Evolutionary conservation across 2,797 vertebrate genomes (phyloP).

Genomic region (Spea hammondii): DNA sequence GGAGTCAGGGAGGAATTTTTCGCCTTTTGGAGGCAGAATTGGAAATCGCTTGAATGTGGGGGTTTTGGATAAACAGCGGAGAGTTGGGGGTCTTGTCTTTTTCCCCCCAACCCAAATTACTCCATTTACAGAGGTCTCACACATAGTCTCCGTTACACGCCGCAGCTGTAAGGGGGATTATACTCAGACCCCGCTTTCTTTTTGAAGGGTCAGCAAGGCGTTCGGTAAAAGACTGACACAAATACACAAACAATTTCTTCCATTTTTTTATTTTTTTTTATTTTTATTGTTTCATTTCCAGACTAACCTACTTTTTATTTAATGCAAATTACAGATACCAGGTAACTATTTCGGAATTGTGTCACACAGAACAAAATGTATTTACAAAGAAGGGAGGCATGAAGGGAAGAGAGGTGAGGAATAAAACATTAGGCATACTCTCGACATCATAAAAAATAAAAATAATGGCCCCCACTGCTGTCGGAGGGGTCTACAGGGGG

Average conservation of each 20-base stretch:
- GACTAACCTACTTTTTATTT: conserved; percentile 99
- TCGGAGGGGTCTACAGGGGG: not conserved
- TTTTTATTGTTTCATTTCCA: conserved; percentile 88
- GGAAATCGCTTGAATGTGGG: no score
- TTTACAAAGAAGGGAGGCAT: conserved; percentile 82
- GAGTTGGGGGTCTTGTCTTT: no score
- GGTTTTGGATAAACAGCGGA: no score
- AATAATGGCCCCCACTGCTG: conserved; percentile 64
- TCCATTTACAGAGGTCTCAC: no score
- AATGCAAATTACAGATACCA: conserved; percentile 99
- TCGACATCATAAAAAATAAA: conserved; percentile 86
- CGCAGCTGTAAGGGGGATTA: no score
- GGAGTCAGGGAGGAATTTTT: no score
- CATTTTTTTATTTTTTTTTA: conserved; percentile 50
- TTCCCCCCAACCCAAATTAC: no score
- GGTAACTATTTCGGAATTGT: conserved; percentile 97
- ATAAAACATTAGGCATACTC: conserved; percentile 96
- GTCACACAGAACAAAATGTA: conserved; percentile 96
- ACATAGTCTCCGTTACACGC: no score
- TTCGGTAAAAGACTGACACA: no score
- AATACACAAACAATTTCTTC: not conserved
- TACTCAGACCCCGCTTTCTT: no score
- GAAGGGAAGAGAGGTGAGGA: conserved; percentile 61
- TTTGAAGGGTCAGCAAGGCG: no score
- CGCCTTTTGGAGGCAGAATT: no score